Evolutionary conservation across 2,113 vertebrate species (phyloP), one percentile per base, ranked within the genome.

Genomic region (Gopherus evgoodei): DNA sequence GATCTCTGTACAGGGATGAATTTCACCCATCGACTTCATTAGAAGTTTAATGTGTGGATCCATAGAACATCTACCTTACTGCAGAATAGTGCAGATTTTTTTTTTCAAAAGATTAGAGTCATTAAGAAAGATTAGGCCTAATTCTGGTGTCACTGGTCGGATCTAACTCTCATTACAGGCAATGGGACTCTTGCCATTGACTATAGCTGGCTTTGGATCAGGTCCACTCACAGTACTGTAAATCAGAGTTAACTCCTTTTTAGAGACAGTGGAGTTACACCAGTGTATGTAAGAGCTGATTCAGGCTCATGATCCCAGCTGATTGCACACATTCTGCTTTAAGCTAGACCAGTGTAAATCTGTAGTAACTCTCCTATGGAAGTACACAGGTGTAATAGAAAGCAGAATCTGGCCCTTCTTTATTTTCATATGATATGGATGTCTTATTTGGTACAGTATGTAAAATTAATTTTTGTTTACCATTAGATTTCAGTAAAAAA

Each of bases 401-500:
- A 89, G 86, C 1, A 59, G 84, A 16, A 53, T 2, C 65, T 57
- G 4, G 54, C 21, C 19, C 6, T 84, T 75, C 75, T 50, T 38
- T 5, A 75, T 80, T 83, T 97, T 96, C n/a, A 62, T 44, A 84
- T 91, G 4, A 65, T 57, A 2, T 86, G 11, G 2, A 19, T 81
- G 24, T n/a, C 8, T 90, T 76, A 84, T 10, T 80, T 22, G 52
- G 44, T 82, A 35, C 29, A 93, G 59, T 5, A 44, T 80, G 76
- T 91, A 90, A 83, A 81, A 9, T 90, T 56, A 65, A 5, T 86
- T 92, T 78, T 25, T 95, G 13, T 96, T 96, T 90, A 80, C n/a
- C 52, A 90, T n/a, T 87, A 98, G 98, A 96, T 95, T 95, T 97
- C 76, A 29, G 59, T 92, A 97, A 87, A 86, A 95, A 84, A 85